phyloP scores from a whole-genome alignment of 2,113 vertebrate genomes.

The Uria lomvia region DNA sequence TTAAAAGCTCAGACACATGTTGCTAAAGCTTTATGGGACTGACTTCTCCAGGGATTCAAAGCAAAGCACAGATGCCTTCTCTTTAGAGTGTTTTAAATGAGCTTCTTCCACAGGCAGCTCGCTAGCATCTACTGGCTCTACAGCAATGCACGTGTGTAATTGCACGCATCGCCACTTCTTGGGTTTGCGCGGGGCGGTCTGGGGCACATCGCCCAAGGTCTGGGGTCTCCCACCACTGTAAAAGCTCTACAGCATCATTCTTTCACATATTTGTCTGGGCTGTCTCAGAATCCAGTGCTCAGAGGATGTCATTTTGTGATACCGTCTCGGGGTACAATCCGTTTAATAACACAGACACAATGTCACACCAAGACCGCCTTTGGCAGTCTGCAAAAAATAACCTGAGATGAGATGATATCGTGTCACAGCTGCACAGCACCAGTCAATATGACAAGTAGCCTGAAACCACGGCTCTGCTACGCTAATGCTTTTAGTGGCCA shows the following conservation, averaged over 20 bases:
- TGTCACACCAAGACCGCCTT: neutral
- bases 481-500: neutral
- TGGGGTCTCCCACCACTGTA: neutral
- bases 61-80: neutral
- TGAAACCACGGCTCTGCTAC: fast-evolving
- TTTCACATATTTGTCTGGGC: neutral
- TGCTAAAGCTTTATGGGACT: neutral
- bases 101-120: neutral
- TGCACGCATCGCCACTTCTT: neutral
- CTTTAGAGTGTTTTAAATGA: neutral
- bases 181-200: neutral
- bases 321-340: neutral
- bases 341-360: neutral
- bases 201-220: neutral
- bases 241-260: neutral
- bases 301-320: neutral
- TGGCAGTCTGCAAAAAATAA: neutral
- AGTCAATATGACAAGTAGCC: neutral
- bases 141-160: fast-evolving
- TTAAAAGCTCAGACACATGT: neutral
- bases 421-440: neutral
- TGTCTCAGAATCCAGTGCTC: neutral
- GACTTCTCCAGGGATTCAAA: neutral
- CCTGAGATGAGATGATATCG: fast-evolving
- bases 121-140: neutral